A percentile compares a stretch with the other conserved stretches of the same genome.
These are phyloP conservation scores for Drosophila eugracilis DNA, from an alignment of 1,140 invertebrate genomes.

Conservation along the genomic window DNA sequence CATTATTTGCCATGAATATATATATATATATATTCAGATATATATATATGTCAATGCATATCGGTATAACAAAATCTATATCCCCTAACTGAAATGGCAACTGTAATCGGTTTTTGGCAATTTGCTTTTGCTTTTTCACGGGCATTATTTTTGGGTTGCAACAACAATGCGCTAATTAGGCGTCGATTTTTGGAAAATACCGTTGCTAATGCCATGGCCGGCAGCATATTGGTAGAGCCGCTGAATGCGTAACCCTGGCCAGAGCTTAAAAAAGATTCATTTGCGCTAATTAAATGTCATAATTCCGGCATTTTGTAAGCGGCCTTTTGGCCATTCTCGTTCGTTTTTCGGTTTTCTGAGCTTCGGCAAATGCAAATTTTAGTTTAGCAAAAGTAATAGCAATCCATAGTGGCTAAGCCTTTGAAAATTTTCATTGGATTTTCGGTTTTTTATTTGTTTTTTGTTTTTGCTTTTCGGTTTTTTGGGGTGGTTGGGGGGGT, in stretches of 20 bases:
- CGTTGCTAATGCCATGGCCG: slow-evolving; percentile 16
- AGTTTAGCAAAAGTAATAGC: slow-evolving; percentile 4
- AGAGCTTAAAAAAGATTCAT: slow-evolving; percentile 21
- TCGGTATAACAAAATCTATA: slow-evolving; percentile 22
- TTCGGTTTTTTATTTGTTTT: background rate
- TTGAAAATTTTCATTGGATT: background rate
- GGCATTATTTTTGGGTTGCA: slow-evolving; percentile 29
- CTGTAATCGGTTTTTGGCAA: slow-evolving; percentile 45
- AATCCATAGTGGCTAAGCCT: slow-evolving; percentile 5
- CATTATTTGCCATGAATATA: slow-evolving; percentile 25
- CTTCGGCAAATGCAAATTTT: slow-evolving; percentile 4
- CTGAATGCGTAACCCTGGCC: slow-evolving; percentile 4
- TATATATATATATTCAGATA: background rate
- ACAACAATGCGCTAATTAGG: slow-evolving; percentile 49
- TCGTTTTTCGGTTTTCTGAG: slow-evolving; percentile 3
- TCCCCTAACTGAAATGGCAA: slow-evolving; percentile 28
- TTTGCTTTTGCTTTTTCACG: slow-evolving; percentile 26
- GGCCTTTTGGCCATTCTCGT: slow-evolving; percentile 10
- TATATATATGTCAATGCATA: slow-evolving; percentile 11
- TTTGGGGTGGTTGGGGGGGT: too few relatives aligned
- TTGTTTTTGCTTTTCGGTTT: background rate
- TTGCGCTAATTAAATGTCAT: slow-evolving; percentile 47
- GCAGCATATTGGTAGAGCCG: background rate
- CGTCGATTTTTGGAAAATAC: slow-evolving; percentile 45
- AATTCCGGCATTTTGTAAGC: slow-evolving; percentile 18